Evolutionary conservation across 1,140 invertebrate genomes (phyloP).

Genomic region (Temnothorax nylanderi): DNA sequence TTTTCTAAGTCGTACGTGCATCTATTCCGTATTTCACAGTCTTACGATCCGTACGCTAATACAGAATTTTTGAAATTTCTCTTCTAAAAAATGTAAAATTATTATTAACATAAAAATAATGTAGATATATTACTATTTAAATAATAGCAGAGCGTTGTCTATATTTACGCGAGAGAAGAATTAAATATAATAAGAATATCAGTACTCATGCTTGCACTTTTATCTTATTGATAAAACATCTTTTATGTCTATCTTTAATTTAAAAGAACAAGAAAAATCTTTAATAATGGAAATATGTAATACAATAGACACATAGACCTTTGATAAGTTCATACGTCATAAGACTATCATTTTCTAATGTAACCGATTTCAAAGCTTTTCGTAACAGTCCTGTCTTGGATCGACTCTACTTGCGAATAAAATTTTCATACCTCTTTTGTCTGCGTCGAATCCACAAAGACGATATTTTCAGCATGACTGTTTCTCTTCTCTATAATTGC

Average conservation of each 20-base stretch:
- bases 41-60: not conserved
- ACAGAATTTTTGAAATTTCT: not conserved
- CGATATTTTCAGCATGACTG: not conserved
- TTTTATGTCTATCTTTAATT: not conserved
- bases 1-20: not conserved
- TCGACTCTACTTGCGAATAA: not conserved
- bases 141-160: not conserved
- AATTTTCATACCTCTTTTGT: conserved; percentile 15
- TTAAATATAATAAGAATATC: not conserved
- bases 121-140: too few species aligned
- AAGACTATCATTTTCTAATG: not conserved
- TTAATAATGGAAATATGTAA: not conserved
- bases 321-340: not conserved
- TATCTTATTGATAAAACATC: not conserved
- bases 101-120: not conserved
- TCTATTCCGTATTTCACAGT: conserved; percentile 37
- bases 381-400: not conserved
- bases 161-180: not conserved
- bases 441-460: not conserved
- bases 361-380: not conserved
- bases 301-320: not conserved
- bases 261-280: not conserved
- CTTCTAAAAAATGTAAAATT: not conserved
- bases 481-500: not conserved
- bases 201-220: not conserved